Evolutionary conservation across 2,797 vertebrate species (phyloP), one percentile per base, ranked within the genome.

Genomic region (Microcaecilia unicolor): DNA sequence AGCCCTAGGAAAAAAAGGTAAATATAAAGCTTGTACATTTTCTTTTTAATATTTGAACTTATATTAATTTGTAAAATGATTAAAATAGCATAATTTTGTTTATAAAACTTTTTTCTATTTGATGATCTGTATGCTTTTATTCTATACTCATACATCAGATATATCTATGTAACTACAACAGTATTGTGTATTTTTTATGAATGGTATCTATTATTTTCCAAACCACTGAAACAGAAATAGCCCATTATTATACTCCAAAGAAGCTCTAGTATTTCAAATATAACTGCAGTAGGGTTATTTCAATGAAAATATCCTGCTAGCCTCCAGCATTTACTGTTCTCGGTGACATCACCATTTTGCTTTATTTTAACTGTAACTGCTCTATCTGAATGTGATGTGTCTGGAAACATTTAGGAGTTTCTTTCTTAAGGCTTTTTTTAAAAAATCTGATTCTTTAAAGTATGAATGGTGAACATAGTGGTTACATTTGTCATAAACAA

Each of bases 301-400:
- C 58, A 64, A 58, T 47, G 55, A 53, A 48, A 66, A 45, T 1
- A n/a, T 3, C 35, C 56, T 44, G 44, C 57, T 64, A 40, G 50
- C 59, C 68, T 66, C 59, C 64, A 74, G 63, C 39, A 65, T 65
- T 58, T 48, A 25, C 55, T 58, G 47, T 43, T 34, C 48, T 67
- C 61, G 42, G 31, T 78, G 72, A 73, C 68, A 65, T 80, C 70
- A 77, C 54, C 61, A 60, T 79, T 72, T 66, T 43, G 45, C 44
- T 54, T 39, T 43, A 45, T 44, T 54, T 39, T 5, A 74, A 52
- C 53, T 64, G 55, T 63, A 73, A 71, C 59, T 67, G 74, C 64
- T 73, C 59, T 68, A 55, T 63, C 76, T 71, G 72, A 71, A 58
- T 36, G 63, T 67, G 73, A 55, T 59, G 74, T 77, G 53, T 55